Conservation (phyloP, 2,113 vertebrate genomes). For the Triplophysa tibetana region DNA sequence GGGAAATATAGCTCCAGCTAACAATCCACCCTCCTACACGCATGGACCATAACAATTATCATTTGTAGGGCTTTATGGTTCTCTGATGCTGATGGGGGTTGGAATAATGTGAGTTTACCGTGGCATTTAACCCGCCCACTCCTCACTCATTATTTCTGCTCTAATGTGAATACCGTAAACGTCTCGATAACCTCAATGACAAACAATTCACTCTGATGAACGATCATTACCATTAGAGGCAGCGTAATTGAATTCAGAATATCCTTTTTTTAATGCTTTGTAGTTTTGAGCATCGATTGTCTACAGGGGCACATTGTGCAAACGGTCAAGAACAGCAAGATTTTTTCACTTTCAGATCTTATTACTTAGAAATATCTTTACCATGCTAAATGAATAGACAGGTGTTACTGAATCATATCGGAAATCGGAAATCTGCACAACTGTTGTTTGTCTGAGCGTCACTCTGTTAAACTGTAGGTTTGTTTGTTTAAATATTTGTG, state of each 20-base stretch:
- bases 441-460: neutral
- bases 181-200: constrained; percentile 46
- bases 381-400: neutral
- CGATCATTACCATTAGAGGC: constrained; percentile 28
- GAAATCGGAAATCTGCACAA: neutral
- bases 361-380: constrained; percentile 21
- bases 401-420: constrained; percentile 3
- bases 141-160: constrained; percentile 49
- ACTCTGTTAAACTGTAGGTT: neutral
- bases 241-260: constrained; percentile 41
- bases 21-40: constrained; percentile 39
- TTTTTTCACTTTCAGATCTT: constrained; percentile 47
- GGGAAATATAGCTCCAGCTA: constrained; percentile 49
- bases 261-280: constrained; percentile 40
- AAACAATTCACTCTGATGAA: constrained; percentile 39
- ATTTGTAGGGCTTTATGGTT: constrained; percentile 51
- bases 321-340: constrained; percentile 37
- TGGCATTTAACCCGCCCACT: constrained; percentile 52
- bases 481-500: neutral
- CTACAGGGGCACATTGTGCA: constrained; percentile 30
- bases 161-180: constrained; percentile 40
- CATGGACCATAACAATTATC: constrained; percentile 50
- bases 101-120: constrained; percentile 45
- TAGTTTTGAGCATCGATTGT: constrained; percentile 25
- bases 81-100: constrained; percentile 46